These are phyloP conservation scores for Nephrotoma appendiculata DNA, from an alignment of 2,888 invertebrate species.

Conservation along the genomic window DNA sequence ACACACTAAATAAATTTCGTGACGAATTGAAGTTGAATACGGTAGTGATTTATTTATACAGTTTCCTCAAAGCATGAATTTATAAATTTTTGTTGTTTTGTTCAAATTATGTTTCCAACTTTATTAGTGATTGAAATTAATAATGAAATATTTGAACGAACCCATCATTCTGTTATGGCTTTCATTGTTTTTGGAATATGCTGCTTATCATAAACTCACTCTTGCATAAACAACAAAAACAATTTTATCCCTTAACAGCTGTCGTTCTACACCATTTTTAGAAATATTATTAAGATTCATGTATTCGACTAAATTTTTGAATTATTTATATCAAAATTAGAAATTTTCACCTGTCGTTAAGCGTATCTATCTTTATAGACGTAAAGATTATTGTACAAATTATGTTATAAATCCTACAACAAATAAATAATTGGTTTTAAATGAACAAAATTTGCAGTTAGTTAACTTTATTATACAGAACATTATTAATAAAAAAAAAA, in stretches of 20 bases:
- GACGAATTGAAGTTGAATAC: neutral
- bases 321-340: neutral
- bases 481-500: neutral
- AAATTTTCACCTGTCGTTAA: neutral
- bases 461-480: neutral
- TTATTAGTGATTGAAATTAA: neutral
- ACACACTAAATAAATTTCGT: neutral
- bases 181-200: neutral
- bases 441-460: neutral
- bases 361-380: neutral
- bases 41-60: neutral
- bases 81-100: neutral
- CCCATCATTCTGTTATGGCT: neutral
- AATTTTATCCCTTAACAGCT: neutral
- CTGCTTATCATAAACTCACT: neutral
- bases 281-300: neutral
- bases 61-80: neutral
- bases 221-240: neutral
- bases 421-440: neutral
- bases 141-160: neutral
- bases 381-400: neutral
- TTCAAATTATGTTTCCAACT: neutral
- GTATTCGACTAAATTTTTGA: neutral
- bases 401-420: neutral
- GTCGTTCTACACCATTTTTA: neutral